Conservation (phyloP, 2,888 invertebrate species). For the Erannis defoliaria region DNA sequence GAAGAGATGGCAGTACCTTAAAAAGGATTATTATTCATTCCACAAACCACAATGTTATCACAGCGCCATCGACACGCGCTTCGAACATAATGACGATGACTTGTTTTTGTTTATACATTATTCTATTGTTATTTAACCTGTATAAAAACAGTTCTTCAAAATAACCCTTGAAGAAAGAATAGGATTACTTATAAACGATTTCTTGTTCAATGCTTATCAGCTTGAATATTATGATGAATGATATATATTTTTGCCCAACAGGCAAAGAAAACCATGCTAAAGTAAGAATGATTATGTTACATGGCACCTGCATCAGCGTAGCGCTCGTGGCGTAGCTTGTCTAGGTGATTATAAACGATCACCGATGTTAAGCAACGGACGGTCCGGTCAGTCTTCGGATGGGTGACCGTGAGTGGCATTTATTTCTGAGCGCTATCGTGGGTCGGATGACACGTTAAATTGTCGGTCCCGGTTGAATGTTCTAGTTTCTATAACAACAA, state of each 20-base stretch:
- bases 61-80: conserved; percentile 75
- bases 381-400: no score
- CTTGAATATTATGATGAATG: background rate
- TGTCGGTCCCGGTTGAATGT: no score
- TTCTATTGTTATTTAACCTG: conserved; percentile 34
- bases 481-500: no score
- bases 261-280: no score
- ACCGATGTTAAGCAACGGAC: no score
- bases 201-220: background rate
- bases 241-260: background rate
- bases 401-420: no score
- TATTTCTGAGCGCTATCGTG: no score
- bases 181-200: conserved; percentile 8
- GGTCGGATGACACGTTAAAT: no score
- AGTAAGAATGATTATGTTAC: no score
- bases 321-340: no score
- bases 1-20: conserved; percentile 8
- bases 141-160: conserved; percentile 4
- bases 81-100: conserved; percentile 47
- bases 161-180: conserved; percentile 18
- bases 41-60: conserved; percentile 73
- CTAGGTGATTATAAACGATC: no score
- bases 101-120: conserved; percentile 68
- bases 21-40: conserved; percentile 16
- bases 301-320: no score